Percentiles rank a stretch among this genome's conserved stretches.
These are phyloP conservation scores for Antechinus stuartii DNA, from an alignment of 2,113 vertebrate genomes.

Conservation along the genomic window DNA sequence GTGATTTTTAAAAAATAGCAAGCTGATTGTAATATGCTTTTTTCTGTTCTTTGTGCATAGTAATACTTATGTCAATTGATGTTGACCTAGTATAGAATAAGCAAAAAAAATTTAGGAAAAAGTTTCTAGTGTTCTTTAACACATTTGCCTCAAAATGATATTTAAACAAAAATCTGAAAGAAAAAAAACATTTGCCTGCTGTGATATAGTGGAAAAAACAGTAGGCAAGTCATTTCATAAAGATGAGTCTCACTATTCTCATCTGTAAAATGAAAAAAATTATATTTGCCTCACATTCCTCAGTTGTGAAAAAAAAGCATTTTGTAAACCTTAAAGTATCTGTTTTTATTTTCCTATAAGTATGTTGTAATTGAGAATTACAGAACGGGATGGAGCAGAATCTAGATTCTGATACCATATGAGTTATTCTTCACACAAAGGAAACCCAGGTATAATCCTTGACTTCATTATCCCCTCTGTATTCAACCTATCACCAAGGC, in stretches of 20 bases:
- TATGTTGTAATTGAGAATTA: not conserved
- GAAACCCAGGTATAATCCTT: not conserved
- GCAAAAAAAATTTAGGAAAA: not conserved
- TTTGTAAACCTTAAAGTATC: not conserved
- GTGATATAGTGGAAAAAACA: no score
- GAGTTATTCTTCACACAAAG: not conserved
- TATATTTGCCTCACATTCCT: not conserved
- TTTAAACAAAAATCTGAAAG: not conserved
- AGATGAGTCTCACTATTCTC: not conserved
- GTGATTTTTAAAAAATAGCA: not conserved
- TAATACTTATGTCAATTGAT: not conserved
- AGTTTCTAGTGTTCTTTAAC: not conserved
- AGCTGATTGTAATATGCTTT: not conserved
- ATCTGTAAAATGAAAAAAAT: not conserved
- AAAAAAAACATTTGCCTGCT: no score
- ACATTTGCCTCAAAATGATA: not conserved
- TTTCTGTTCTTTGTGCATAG: not conserved
- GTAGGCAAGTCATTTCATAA: no score
- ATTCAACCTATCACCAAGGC: no score
- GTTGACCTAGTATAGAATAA: not conserved
- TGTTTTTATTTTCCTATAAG: not conserved
- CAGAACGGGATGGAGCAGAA: not conserved
- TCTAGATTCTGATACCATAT: not conserved
- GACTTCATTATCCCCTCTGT: no score
- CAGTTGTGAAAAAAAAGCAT: not conserved